These are phyloP conservation scores for Poliocrania exsul DNA, from an alignment of 2,797 vertebrate species.

Conservation along the genomic window DNA sequence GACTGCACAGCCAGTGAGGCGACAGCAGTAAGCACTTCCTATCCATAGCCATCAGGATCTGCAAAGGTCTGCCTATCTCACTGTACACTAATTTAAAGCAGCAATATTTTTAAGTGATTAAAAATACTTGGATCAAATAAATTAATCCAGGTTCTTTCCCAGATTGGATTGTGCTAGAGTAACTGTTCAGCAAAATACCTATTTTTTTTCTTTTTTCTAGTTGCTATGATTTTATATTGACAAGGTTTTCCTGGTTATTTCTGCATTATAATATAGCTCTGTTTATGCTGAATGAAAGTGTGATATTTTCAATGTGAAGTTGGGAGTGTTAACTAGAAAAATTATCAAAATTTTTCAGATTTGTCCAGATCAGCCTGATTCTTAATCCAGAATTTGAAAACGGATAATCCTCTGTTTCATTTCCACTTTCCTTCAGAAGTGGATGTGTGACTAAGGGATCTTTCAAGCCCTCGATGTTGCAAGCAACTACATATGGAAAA, in stretches of 20 bases:
- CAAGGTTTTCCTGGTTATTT: background rate
- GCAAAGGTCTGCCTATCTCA: background rate
- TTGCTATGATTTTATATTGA: background rate
- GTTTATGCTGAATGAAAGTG: background rate
- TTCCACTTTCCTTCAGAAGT: background rate
- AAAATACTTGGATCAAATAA: background rate
- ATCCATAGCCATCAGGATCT: background rate
- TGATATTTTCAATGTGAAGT: background rate
- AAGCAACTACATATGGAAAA: background rate
- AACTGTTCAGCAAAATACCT: background rate
- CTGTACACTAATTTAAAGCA: background rate
- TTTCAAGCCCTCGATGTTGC: background rate
- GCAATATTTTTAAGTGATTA: background rate
- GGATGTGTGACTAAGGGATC: background rate
- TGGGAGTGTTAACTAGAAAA: background rate
- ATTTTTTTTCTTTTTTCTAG: background rate
- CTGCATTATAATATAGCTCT: background rate
- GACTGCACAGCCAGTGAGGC: fast-evolving
- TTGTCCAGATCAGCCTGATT: background rate
- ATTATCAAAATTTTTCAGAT: background rate
- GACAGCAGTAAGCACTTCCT: background rate
- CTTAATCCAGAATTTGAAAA: background rate
- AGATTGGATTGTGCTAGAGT: background rate
- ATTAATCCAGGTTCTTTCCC: background rate
- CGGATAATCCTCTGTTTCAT: background rate